phyloP scores from a whole-genome alignment of 2,888 invertebrate genomes.

The Labia minor region DNA sequence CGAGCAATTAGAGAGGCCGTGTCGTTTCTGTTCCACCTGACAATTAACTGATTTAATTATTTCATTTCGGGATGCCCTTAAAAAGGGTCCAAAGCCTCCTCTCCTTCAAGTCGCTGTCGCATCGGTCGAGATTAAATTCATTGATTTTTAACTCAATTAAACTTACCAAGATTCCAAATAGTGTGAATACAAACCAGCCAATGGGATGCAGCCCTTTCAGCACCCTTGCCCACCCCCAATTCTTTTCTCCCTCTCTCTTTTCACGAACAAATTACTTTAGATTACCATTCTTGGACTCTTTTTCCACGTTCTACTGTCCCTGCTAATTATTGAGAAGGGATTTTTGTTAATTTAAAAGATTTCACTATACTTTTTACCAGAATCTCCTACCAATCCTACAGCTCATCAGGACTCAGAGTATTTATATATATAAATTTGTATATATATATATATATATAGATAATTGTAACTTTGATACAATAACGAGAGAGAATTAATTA shows the following conservation, averaged over 20 bases:
- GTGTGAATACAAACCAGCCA: background rate
- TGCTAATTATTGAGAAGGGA: background rate
- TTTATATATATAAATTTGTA: too few species aligned
- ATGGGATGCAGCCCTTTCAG: too few species aligned
- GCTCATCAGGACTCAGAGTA: too few species aligned
- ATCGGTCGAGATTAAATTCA: background rate
- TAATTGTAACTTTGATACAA: too few species aligned
- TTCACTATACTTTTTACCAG: too few species aligned
- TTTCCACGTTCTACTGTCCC: background rate
- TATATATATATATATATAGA: too few species aligned
- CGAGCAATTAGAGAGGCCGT: background rate
- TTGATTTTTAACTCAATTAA: background rate
- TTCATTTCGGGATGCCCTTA: background rate
- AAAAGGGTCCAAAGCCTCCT: too few species aligned
- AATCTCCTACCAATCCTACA: too few species aligned
- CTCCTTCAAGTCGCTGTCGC: too few species aligned
- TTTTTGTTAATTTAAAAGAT: background rate
- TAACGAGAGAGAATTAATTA: too few species aligned
- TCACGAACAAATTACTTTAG: background rate
- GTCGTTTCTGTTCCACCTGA: background rate
- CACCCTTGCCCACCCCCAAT: too few species aligned
- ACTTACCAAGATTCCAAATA: background rate
- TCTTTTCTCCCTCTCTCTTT: background rate
- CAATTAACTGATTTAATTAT: background rate
- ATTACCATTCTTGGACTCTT: background rate